phyloP scores from a whole-genome alignment of 2,797 vertebrate genomes.

The Pangasius krempfi region DNA sequence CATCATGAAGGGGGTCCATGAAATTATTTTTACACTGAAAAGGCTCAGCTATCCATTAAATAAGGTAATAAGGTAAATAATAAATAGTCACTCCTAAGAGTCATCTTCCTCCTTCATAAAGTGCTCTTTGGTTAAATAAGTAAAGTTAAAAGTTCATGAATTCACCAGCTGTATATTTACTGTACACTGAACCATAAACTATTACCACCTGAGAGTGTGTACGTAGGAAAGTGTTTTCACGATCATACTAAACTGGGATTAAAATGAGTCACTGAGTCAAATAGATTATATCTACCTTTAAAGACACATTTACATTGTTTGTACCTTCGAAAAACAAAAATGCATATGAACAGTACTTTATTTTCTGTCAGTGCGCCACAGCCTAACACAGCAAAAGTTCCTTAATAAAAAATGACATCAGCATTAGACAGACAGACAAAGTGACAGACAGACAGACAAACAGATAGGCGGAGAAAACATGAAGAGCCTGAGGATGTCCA shows the following conservation, averaged over 20 bases:
- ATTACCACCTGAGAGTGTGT: not conserved
- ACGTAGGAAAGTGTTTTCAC: not conserved
- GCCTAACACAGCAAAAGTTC: not conserved
- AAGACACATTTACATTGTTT: not conserved
- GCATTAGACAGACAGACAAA: constrained; percentile 41
- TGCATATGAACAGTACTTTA: not conserved
- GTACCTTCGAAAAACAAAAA: not conserved
- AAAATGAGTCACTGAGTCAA: not conserved
- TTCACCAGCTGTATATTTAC: not conserved
- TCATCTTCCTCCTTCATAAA: not conserved
- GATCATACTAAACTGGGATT: not conserved
- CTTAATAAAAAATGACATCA: constrained; percentile 19
- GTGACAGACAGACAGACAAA: constrained; percentile 41
- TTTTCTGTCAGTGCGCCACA: not conserved
- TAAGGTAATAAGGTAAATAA: not conserved
- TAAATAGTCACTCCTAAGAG: not conserved
- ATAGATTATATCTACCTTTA: not conserved
- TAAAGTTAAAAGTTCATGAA: too few species aligned
- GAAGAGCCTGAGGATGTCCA: constrained; percentile 54
- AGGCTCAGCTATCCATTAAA: not conserved
- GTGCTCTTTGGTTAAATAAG: not conserved
- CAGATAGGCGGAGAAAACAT: constrained; percentile 39
- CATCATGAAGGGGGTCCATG: not conserved
- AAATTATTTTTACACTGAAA: not conserved
- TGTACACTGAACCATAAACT: not conserved